Evolutionary conservation across 2,113 vertebrate genomes (phyloP).

Genomic region (Nipponia nippon): DNA sequence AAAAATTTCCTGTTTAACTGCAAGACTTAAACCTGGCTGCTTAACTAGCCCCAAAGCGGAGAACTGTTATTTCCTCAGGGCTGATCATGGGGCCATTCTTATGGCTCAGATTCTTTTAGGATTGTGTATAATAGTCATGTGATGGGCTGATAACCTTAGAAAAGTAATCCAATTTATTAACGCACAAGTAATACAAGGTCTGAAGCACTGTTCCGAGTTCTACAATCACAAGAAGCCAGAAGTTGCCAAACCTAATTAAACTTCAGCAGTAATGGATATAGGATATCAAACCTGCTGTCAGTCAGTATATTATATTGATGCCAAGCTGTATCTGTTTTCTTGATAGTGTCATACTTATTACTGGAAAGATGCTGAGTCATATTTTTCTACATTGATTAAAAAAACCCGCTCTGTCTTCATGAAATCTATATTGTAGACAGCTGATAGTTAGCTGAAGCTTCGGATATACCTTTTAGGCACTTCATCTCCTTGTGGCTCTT

Average conservation of each 20-base stretch:
- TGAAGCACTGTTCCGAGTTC: not conserved
- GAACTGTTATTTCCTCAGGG: not conserved
- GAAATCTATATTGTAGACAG: not conserved
- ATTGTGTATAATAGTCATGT: not conserved
- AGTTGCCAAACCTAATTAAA: not conserved
- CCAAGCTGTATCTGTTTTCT: not conserved
- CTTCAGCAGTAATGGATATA: not conserved
- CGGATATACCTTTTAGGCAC: not conserved
- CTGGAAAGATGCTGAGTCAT: not conserved
- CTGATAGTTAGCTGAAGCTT: not conserved
- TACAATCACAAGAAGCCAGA: not conserved
- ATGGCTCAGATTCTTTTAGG: not conserved
- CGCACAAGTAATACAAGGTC: not conserved
- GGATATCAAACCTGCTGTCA: not conserved
- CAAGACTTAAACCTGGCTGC: not conserved
- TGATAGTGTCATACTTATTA: not conserved
- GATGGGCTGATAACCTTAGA: not conserved
- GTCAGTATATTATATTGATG: not conserved
- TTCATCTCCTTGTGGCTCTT: not conserved
- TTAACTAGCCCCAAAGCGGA: not conserved
- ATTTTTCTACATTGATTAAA: not conserved
- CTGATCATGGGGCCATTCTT: not conserved
- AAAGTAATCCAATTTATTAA: not conserved
- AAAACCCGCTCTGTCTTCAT: not conserved
- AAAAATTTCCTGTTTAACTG: not conserved